Base-by-base conservation (phyloP, 2,888 invertebrate genomes). In the Phoenoteleia sp. region DNA sequence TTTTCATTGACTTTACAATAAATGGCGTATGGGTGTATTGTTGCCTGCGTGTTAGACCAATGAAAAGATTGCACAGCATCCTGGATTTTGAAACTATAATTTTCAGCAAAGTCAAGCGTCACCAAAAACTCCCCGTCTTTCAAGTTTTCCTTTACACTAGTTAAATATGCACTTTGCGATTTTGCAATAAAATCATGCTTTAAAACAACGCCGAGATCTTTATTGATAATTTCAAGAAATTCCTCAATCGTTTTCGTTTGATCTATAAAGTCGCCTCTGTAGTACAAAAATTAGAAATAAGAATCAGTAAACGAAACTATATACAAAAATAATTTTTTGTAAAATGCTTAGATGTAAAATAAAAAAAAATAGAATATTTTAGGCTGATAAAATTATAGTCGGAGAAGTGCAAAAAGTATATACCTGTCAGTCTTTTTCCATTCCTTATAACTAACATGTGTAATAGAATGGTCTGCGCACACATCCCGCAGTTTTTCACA, bases 381-480 rank as follows among this genome's bases (percentile, higher is more conserved):
- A 47, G 45, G 19, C 21, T 47, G 19, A 47, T 47, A 47, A 47
- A 47, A 17, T 47, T 47, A 19, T 47, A 47, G 7, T 47, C 45
- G 5, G 45, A 47, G 19, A 47, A 47, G 19, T 47, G 19, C 19
- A 25, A 52, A 52, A 23, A 27, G 6, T 27, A n/a, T 52, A 9
- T 69, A 58, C 71, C 71, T 58, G 11, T 71, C 71, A n/a, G 71
- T 71, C 45, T 71, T 27, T 5, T 17, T 49, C 39, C 64, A 64
- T 23, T 75, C 42, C 29, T 64, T 64, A 17, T 75, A 75, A 42
- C 13, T 25, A 23, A 75, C 13, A 42, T 75, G n/a, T 17, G 11
- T 64, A 3, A 69, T 71, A 11, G 11, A 79, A 69, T 75, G 49
- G 5, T 79, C 62, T 11, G 17, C 2, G 13, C 66, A 66, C 5